Percentiles rank a stretch among this genome's conserved stretches.
Evolutionary conservation across 2,113 vertebrate genomes (phyloP).

Genomic region (Platysternon megacephalum): DNA sequence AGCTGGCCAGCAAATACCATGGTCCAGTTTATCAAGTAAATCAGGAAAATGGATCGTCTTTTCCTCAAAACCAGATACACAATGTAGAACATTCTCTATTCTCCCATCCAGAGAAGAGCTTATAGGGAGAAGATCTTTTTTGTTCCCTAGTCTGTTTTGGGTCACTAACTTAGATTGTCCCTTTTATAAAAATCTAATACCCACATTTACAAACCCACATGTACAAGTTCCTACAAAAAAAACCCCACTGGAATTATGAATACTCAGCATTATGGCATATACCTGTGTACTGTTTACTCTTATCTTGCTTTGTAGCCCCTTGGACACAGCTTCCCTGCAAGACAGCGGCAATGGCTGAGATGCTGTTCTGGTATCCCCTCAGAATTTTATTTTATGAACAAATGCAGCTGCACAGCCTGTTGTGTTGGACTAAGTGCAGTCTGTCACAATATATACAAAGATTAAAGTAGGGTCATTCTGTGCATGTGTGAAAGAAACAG

Average conservation of each 20-base stretch:
- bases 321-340: background rate
- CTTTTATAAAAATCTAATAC: background rate
- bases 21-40: background rate
- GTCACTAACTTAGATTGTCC: background rate
- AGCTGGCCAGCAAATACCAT: background rate
- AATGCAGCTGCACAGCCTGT: background rate
- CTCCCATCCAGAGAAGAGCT: background rate
- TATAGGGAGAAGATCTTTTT: background rate
- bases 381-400: background rate
- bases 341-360: background rate
- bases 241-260: background rate
- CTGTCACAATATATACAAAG: background rate
- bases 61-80: background rate
- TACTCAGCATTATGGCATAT: accelerated
- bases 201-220: background rate
- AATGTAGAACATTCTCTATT: background rate
- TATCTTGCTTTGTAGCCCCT: background rate
- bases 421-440: background rate
- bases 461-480: background rate
- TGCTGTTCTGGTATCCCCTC: background rate
- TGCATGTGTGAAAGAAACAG: background rate
- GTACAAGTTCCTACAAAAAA: background rate
- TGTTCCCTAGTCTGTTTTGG: background rate
- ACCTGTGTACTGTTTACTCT: background rate
- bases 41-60: background rate